phyloP scores from a whole-genome alignment of 1,140 invertebrate genomes.

The Lethrus apterus region DNA sequence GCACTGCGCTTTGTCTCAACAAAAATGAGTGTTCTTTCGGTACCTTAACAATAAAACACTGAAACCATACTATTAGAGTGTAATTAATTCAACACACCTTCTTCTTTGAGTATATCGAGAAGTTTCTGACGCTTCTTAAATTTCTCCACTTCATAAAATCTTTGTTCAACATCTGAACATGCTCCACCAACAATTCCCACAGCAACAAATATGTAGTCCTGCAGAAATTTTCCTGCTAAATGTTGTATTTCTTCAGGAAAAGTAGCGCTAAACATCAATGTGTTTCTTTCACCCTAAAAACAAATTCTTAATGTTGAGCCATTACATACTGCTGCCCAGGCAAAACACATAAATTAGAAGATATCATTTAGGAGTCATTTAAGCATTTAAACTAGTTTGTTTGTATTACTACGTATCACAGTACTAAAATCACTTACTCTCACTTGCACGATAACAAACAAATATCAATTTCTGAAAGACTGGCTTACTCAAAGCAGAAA shows the following conservation, averaged over 20 bases:
- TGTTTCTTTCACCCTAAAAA: conserved; percentile 59
- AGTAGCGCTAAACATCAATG: conserved; percentile 90
- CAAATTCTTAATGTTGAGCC: conserved; percentile 1
- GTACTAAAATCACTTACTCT: no score
- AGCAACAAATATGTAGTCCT: conserved; percentile 76
- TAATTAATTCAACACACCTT: conserved; percentile 38
- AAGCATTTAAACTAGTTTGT: no score
- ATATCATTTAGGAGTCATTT: no score
- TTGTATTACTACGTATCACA: no score
- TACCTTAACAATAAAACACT: conserved; percentile 2
- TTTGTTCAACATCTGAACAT: conserved; percentile 82
- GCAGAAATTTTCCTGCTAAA: conserved; percentile 65
- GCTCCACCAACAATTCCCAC: conserved; percentile 86
- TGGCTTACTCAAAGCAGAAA: no score
- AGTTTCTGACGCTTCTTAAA: conserved; percentile 70
- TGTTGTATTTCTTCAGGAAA: conserved; percentile 79
- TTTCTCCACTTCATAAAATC: conserved; percentile 64
- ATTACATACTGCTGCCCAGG: no score
- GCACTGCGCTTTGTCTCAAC: conserved; percentile 83
- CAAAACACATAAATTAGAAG: no score
- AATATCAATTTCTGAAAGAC: no score
- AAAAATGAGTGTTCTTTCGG: conserved; percentile 72
- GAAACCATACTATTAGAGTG: neutral
- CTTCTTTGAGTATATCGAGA: conserved; percentile 57
- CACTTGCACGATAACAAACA: no score